Evolutionary conservation across 1,140 invertebrate species (phyloP).

Genomic region (Nephila pilipes): DNA sequence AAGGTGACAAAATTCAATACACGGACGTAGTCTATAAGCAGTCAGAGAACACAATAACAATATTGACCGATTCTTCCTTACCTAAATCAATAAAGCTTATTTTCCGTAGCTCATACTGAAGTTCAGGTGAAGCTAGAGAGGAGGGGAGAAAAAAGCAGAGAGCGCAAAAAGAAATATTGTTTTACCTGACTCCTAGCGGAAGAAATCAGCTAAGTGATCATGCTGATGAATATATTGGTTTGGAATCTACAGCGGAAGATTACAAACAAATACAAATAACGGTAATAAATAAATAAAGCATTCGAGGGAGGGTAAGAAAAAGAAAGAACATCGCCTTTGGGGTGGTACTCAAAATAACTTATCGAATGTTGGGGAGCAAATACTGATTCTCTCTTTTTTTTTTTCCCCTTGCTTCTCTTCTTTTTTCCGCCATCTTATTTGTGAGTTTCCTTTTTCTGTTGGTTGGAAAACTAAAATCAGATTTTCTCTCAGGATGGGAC

Average conservation of each 20-base stretch:
- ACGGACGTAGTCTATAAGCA: constrained; percentile 2
- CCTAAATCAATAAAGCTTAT: constrained; percentile 69
- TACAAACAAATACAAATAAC: constrained; percentile 70
- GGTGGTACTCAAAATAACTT: constrained; percentile 69
- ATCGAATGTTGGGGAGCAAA: neutral
- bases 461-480: constrained; percentile 20
- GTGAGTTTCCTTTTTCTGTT: neutral
- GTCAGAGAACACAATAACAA: constrained; percentile 46
- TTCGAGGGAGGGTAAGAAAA: neutral
- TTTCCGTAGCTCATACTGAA: constrained; percentile 13
- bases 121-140: neutral
- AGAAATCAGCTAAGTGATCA: constrained; percentile 75
- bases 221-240: constrained; percentile 66
- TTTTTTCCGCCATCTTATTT: neutral
- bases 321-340: constrained; percentile 35
- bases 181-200: constrained; percentile 41
- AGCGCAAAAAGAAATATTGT: constrained; percentile 30
- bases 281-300: constrained; percentile 71
- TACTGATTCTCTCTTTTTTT: constrained; percentile 17
- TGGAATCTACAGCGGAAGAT: constrained; percentile 51
- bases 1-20: constrained; percentile 22
- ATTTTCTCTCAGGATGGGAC: neutral
- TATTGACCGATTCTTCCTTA: constrained; percentile 41
- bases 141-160: neutral
- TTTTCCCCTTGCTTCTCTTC: neutral